A percentile compares a stretch with the other conserved stretches of the same genome.
Evolutionary conservation across 2,888 invertebrate genomes (phyloP).

Genomic region (Drosophila colorata): DNA sequence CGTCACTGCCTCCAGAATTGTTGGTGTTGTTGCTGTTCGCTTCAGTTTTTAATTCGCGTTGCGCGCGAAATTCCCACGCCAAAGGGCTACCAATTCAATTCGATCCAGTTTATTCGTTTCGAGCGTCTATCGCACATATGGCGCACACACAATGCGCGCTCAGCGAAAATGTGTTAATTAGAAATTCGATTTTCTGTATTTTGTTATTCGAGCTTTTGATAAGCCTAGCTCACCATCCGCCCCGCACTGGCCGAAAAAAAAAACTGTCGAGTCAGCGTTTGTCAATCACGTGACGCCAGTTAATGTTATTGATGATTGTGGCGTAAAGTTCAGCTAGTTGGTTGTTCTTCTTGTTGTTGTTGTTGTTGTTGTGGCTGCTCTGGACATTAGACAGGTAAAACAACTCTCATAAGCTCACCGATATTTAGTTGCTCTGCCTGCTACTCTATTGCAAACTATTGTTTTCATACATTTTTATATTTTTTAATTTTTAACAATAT

Average conservation of each 20-base stretch:
- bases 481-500: too few species aligned
- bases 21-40: conserved; percentile 10
- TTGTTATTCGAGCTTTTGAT: conserved; percentile 20
- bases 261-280: conserved; percentile 49
- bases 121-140: conserved; percentile 71
- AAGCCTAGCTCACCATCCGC: conserved; percentile 5
- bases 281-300: conserved; percentile 56
- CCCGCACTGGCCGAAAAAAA: neutral
- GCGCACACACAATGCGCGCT: conserved; percentile 44
- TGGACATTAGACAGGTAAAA: neutral
- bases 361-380: conserved; percentile 16
- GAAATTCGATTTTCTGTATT: conserved; percentile 45
- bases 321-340: conserved; percentile 18
- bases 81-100: conserved; percentile 52
- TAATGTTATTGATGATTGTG: conserved; percentile 41
- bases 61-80: conserved; percentile 68
- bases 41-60: conserved; percentile 37
- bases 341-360: neutral
- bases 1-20: conserved; percentile 79
- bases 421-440: conserved; percentile 11
- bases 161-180: conserved; percentile 75
- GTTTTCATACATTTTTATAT: too few species aligned
- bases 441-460: too few species aligned
- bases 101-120: conserved; percentile 20
- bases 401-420: conserved; percentile 1